These are phyloP conservation scores for Heterodera schachtii DNA, from an alignment of 1,140 invertebrate genomes.

Conservation along the genomic window DNA sequence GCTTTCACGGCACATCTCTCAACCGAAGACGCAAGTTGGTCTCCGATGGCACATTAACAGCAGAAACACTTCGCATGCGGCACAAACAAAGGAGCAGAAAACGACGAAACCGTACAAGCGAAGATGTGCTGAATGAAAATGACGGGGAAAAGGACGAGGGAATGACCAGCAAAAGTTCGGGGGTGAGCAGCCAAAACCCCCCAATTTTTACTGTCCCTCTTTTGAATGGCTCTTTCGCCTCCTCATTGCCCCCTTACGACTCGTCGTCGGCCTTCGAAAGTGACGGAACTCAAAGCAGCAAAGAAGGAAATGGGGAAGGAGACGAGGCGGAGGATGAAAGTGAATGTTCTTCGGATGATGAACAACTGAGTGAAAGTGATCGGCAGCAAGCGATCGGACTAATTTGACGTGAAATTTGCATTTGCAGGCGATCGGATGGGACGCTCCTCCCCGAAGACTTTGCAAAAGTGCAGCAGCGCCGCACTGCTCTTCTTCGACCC, in stretches of 20 bases:
- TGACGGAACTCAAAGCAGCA: neutral
- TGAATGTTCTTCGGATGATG: neutral
- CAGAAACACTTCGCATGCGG: neutral
- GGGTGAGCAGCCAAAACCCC: no score
- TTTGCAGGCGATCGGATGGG: neutral
- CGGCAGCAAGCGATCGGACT: neutral
- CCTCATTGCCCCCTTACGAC: neutral
- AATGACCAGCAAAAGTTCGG: slow-evolving; percentile 4
- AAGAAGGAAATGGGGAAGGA: neutral
- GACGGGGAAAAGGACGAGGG: neutral
- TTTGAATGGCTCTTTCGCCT: neutral
- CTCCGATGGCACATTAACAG: neutral
- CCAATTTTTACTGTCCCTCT: no score
- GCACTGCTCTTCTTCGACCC: slow-evolving; percentile 24
- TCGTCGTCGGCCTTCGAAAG: neutral
- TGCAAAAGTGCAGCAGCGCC: slow-evolving; percentile 23
- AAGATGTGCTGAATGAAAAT: neutral
- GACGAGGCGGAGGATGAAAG: neutral
- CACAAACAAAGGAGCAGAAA: neutral
- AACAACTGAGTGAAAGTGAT: neutral
- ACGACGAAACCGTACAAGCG: neutral
- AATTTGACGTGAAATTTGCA: neutral
- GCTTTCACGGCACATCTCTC: neutral
- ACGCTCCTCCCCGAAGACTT: neutral
- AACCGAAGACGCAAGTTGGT: neutral